Percentiles rank a stretch among this genome's conserved stretches.
Conservation (phyloP, 2,113 vertebrate genomes). For the Cettia cetti region DNA sequence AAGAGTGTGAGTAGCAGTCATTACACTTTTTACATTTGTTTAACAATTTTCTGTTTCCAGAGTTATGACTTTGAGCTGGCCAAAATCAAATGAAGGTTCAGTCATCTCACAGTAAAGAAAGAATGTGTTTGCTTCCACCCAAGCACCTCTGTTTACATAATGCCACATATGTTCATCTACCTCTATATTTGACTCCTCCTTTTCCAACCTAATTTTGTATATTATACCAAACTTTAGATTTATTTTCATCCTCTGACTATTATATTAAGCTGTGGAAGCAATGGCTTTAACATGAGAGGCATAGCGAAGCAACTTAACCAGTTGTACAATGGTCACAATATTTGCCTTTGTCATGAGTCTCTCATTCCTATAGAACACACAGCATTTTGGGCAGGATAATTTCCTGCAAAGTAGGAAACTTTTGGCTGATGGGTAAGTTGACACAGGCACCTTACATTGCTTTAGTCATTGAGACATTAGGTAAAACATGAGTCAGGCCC, state of each 20-base stretch:
- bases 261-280: not conserved
- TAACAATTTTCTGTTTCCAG: not conserved
- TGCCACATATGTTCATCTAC: not conserved
- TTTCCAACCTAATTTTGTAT: not conserved
- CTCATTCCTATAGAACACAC: not conserved
- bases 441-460: not conserved
- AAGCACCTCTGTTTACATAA: not conserved
- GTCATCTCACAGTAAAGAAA: not conserved
- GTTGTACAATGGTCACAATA: not conserved
- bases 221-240: not conserved
- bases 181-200: not conserved
- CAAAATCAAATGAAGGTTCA: not conserved
- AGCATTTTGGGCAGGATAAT: not conserved
- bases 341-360: not conserved
- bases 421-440: not conserved
- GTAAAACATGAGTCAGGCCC: not conserved
- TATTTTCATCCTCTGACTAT: not conserved
- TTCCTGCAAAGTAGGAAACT: not conserved
- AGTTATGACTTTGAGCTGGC: not conserved
- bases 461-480: not conserved
- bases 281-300: not conserved
- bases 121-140: not conserved
- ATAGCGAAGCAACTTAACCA: not conserved
- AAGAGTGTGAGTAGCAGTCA: not conserved
- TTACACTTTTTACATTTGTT: not conserved